Evolutionary conservation across 2,797 vertebrate species (phyloP), one percentile per base, ranked within the genome.

Genomic region (Ibycter americanus): DNA sequence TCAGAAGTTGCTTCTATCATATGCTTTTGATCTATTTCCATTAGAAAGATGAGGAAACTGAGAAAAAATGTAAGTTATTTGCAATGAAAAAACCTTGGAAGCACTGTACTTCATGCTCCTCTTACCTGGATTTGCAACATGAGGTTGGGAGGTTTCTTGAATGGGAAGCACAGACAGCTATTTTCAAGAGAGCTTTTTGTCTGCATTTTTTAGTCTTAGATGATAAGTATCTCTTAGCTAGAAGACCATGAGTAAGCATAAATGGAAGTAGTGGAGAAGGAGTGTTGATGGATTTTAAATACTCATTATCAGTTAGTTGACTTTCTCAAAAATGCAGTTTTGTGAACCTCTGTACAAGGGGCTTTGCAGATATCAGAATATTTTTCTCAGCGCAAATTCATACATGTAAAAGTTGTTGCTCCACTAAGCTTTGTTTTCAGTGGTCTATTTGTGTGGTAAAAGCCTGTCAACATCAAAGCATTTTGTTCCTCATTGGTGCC

Each of bases 41-140:
- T 17, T 44, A 14, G 12, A 56, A 83, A 83, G 25, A 38, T 32
- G 6, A 61, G 5, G 13, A 46, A 11, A 5, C 7, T n/a, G 32
- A 62, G 29, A 54, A 44, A 74, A 84, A 38, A 23, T 2, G 8
- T 9, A 74, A 58, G 3, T 12, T 51, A 12, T 42, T 83, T 54
- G 49, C 8, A 38, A 14, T 15, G n/a, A 31, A 81, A 85, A 55
- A 3, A 4, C 49, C 62, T 32, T 52, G 44, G 12, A 52, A 83
- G 2, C 4, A 22, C 31, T n/a, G 11, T 15, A 32, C 10, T 52
- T 9, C 8, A 7, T 32, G 2, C 1, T 74, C 12, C 9, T 44
- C 12, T 59, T 44, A 47, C n/a, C 7, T 47, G 15, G 11, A 2
- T 65, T 83, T 89, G n/a, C 29, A 74, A 11, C 7, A 11, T 5